phyloP scores from a whole-genome alignment of 2,888 invertebrate species.

The Lepidocyrtoides sp. region DNA sequence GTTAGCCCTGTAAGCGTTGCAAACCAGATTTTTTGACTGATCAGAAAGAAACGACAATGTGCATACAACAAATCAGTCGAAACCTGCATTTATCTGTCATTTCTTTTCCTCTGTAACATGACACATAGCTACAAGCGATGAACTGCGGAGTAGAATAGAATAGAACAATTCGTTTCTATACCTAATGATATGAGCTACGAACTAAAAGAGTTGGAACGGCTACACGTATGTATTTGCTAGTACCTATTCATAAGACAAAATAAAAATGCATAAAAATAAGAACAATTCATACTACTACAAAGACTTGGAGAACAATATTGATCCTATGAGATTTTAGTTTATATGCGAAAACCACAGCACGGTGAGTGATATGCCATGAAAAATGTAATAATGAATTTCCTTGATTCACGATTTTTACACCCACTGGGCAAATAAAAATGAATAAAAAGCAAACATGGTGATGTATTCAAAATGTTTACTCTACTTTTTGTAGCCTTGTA shows the following conservation, averaged over 20 bases:
- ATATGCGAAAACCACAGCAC: background rate
- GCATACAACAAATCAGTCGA: conserved; percentile 64
- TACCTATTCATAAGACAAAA: background rate
- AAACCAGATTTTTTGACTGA: conserved; percentile 70
- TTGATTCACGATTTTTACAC: conserved; percentile 37
- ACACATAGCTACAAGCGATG: background rate
- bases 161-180: no score
- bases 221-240: background rate
- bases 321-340: background rate
- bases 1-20: conserved; percentile 62
- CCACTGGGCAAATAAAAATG: conserved; percentile 55
- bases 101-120: conserved; percentile 30
- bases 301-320: no score
- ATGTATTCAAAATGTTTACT: background rate
- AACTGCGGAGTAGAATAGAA: no score
- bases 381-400: background rate
- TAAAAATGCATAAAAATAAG: no score
- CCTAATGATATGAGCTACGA: no score
- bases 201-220: background rate
- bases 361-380: background rate
- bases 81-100: conserved; percentile 56
- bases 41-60: conserved; percentile 43
- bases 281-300: no score
- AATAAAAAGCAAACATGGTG: background rate
- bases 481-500: background rate